These are phyloP conservation scores for Yponomeuta evonymella DNA, from an alignment of 2,888 invertebrate genomes.

Conservation along the genomic window DNA sequence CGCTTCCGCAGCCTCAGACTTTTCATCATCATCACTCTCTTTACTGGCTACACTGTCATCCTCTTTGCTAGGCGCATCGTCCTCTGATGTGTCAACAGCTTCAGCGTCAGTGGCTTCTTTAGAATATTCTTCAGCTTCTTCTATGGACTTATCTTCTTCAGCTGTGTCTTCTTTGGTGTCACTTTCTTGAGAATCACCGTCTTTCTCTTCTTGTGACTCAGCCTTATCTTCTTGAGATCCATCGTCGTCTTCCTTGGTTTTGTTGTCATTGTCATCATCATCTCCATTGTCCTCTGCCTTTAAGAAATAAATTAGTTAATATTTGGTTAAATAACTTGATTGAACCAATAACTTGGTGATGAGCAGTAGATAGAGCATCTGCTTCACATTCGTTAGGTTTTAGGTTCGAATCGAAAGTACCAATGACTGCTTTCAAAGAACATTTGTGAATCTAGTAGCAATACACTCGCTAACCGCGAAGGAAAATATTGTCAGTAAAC, in stretches of 20 bases:
- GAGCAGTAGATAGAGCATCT: too few species aligned
- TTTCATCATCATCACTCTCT: slow-evolving; percentile 26
- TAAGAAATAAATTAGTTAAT: background rate
- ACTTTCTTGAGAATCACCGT: slow-evolving; percentile 25
- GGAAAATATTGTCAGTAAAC: too few species aligned
- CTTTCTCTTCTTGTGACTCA: slow-evolving; percentile 34
- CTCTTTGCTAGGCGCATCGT: slow-evolving; percentile 32
- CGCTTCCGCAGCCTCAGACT: slow-evolving; percentile 28
- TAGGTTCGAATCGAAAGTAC: too few species aligned
- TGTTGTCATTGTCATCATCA: slow-evolving; percentile 47
- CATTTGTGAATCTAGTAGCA: too few species aligned
- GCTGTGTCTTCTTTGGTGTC: slow-evolving; percentile 28
- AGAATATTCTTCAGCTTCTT: slow-evolving; percentile 34
- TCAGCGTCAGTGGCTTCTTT: slow-evolving; percentile 39
- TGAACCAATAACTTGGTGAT: too few species aligned
- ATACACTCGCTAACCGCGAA: too few species aligned
- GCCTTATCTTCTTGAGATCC: slow-evolving; percentile 37
- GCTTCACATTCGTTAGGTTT: too few species aligned
- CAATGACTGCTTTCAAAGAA: too few species aligned
- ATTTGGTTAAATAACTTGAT: too few species aligned
- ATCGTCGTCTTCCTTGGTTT: slow-evolving; percentile 42
- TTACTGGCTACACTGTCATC: slow-evolving; percentile 25
- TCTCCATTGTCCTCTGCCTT: slow-evolving; percentile 30
- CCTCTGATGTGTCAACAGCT: slow-evolving; percentile 45
- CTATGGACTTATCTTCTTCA: slow-evolving; percentile 32